A percentile compares a stretch with the other conserved stretches of the same genome.
Evolutionary conservation across 2,113 vertebrate genomes (phyloP).

Genomic region (Cyanistes caeruleus): DNA sequence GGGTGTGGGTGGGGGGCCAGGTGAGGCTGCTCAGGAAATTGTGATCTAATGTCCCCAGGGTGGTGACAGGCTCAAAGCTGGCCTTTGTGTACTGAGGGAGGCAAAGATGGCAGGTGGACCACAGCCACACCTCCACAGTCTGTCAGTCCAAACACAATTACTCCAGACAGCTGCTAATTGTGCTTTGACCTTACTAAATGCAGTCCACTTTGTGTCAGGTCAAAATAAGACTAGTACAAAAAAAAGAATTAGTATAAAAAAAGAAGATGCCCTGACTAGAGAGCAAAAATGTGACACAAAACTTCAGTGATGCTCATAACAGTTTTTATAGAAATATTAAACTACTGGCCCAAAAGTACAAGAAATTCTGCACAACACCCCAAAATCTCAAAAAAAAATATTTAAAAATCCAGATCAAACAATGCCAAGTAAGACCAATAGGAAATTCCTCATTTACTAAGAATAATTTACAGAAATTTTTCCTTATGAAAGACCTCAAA

Average conservation of each 20-base stretch:
- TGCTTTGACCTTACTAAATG: background rate
- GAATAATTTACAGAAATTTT: background rate
- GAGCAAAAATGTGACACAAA: background rate
- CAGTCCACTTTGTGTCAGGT: background rate
- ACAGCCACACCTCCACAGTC: background rate
- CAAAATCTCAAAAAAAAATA: background rate
- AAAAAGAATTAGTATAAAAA: background rate
- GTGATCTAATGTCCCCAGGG: background rate
- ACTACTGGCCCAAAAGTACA: background rate
- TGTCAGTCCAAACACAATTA: background rate
- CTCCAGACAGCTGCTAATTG: background rate
- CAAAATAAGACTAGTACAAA: background rate
- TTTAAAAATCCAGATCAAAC: background rate
- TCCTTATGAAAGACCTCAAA: background rate
- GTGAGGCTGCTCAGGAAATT: background rate
- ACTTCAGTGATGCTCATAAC: background rate
- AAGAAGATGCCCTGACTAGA: background rate
- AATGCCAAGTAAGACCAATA: background rate
- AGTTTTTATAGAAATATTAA: background rate
- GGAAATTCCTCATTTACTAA: background rate
- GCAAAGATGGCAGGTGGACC: background rate
- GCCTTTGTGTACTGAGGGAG: background rate
- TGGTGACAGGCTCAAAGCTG: background rate
- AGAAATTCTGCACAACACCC: background rate
- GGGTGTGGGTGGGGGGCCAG: background rate